Evolutionary conservation across 2,888 invertebrate genomes (phyloP).

Genomic region (Tachina grossa): DNA sequence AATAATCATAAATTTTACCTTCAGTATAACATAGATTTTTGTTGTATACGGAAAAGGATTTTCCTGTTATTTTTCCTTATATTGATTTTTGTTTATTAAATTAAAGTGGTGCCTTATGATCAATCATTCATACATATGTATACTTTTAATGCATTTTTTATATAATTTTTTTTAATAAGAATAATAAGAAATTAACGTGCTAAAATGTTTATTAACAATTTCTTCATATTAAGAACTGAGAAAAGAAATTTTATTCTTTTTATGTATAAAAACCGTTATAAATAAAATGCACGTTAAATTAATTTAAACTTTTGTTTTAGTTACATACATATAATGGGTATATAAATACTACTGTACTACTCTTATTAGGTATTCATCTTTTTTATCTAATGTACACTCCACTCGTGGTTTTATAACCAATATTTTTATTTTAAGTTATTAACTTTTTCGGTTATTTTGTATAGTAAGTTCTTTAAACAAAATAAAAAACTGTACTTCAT

Average conservation of each 20-base stretch:
- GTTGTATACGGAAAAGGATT: slow-evolving; percentile 33
- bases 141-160: slow-evolving; percentile 43
- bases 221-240: slow-evolving; percentile 41
- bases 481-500: slow-evolving; percentile 42
- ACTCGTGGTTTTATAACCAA: slow-evolving; percentile 70
- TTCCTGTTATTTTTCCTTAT: slow-evolving; percentile 42
- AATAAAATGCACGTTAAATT: slow-evolving; percentile 64
- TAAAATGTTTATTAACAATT: slow-evolving; percentile 44
- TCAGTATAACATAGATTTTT: slow-evolving; percentile 71
- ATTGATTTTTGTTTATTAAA: slow-evolving; percentile 59
- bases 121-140: slow-evolving; percentile 62
- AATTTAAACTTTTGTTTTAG: slow-evolving; percentile 49
- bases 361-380: slow-evolving; percentile 71
- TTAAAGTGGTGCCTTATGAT: slow-evolving; percentile 72
- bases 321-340: slow-evolving; percentile 49
- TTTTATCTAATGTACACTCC: slow-evolving; percentile 80
- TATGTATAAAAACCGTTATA: slow-evolving; percentile 49
- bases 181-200: slow-evolving; percentile 57
- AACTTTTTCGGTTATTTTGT: slow-evolving; percentile 43
- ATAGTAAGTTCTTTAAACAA: slow-evolving; percentile 47
- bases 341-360: slow-evolving; percentile 64
- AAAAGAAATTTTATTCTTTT: slow-evolving; percentile 17
- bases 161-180: slow-evolving; percentile 32
- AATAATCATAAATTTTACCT: slow-evolving; percentile 72
- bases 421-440: slow-evolving; percentile 49